Percentiles rank a stretch among this genome's conserved stretches.
Evolutionary conservation across 2,797 vertebrate species (phyloP).

Genomic region (Percopsis omiscomaycus): DNA sequence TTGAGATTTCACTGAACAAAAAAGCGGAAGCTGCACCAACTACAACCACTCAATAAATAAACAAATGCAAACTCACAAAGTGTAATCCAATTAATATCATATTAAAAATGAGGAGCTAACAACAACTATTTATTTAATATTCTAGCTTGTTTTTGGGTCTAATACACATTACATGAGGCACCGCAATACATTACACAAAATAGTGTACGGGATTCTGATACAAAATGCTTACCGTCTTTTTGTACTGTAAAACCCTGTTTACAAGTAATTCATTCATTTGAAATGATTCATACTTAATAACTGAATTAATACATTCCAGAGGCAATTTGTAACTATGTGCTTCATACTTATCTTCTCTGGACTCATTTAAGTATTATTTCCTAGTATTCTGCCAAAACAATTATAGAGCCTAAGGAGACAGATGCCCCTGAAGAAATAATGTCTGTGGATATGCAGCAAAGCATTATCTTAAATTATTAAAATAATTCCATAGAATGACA

Average conservation of each 20-base stretch:
- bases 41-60: slow-evolving; percentile 74
- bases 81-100: slow-evolving; percentile 59
- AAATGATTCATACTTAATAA: slow-evolving; percentile 25
- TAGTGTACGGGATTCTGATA: slow-evolving; percentile 43
- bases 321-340: slow-evolving; percentile 39
- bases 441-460: slow-evolving; percentile 41
- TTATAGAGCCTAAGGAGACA: not conserved
- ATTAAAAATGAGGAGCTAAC: slow-evolving; percentile 50
- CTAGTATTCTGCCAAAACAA: slow-evolving; percentile 1
- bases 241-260: slow-evolving; percentile 35
- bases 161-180: slow-evolving; percentile 61
- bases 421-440: slow-evolving; percentile 11
- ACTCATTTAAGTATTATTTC: slow-evolving; percentile 17
- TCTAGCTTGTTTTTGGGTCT: slow-evolving; percentile 49
- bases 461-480: slow-evolving; percentile 19
- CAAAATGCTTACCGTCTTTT: slow-evolving; percentile 45
- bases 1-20: slow-evolving; percentile 57
- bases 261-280: slow-evolving; percentile 23
- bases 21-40: slow-evolving; percentile 69
- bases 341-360: slow-evolving; percentile 51
- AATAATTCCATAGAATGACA: not conserved
- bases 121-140: slow-evolving; percentile 40
- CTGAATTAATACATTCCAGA: slow-evolving; percentile 40
- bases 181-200: slow-evolving; percentile 68
- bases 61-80: slow-evolving; percentile 59